Evolutionary conservation across 2,888 invertebrate genomes (phyloP), one percentile per base, ranked within the genome.

Genomic region (Tenodera sinensis): DNA sequence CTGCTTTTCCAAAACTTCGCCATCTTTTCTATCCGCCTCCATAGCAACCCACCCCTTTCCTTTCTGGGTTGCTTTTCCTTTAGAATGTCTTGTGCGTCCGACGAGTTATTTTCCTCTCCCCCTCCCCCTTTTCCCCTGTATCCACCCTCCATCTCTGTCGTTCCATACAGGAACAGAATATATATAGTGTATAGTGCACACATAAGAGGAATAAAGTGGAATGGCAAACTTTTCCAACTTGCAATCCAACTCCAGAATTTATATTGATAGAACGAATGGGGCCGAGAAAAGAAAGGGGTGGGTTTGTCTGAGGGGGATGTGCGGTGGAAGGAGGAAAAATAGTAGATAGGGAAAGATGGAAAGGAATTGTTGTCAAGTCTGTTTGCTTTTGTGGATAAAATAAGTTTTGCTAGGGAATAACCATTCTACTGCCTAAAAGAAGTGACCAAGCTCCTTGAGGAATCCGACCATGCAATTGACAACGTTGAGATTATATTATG

Each of bases 261-360:
- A 89, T 88, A 88, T 89, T 86, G 85, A 89, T 88, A 89, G 88
- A 85, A 85, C 28, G 83, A 85, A 89, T 54, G 81, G 47, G 81
- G 34, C 86, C 28, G 81, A 88, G 81, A 85, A 82, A 88, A 85
- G n/a, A 47, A 88, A 88, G 54, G 82, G 42, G 20, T 71, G 54
- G 54, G 54, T 71, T 71, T 71, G 54, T 71, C 54, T 71, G 54
- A 71, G 54, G 54, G 54, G 25, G 54, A 71, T 71, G 54, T 25
- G 54, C 20, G 54, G 20, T 71, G 54, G 27, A 81, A 81, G 47
- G 83, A 88, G 84, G 84, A 27, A 83, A 85, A 85, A 47, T 47
- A 85, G 85, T 25, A 85, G 42, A 28, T 87, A 87, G 87, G 87
- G 27, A 30, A 87, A 83, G 87, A 87, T 83, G 87, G 89, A 84